phyloP scores from a whole-genome alignment of 2,797 vertebrate species.

The Echiichthys vipera region DNA sequence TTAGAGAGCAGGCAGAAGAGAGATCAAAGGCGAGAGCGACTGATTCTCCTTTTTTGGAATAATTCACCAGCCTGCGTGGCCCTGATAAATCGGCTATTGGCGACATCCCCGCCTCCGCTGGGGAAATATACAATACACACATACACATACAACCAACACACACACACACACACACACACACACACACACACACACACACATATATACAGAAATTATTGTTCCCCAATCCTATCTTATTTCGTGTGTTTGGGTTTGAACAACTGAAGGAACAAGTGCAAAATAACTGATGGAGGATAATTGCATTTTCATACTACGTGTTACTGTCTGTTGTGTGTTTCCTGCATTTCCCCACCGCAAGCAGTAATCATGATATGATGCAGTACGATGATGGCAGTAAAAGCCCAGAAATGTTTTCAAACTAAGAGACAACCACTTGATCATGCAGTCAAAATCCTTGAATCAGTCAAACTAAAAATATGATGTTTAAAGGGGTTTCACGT shows the following conservation, averaged over 20 bases:
- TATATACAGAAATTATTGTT: slow-evolving; percentile 27
- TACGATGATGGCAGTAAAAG: neutral
- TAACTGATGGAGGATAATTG: slow-evolving; percentile 9
- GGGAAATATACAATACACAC: neutral
- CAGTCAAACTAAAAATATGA: neutral
- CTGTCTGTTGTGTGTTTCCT: neutral
- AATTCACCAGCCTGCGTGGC: slow-evolving; percentile 65
- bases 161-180: slow-evolving; percentile 10
- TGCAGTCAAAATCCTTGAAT: neutral
- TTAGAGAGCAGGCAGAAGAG: slow-evolving; percentile 63
- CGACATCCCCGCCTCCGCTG: slow-evolving; percentile 36
- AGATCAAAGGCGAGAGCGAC: slow-evolving; percentile 71
- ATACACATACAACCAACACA: slow-evolving; percentile 5
- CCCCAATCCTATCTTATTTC: slow-evolving; percentile 58
- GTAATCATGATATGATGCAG: neutral
- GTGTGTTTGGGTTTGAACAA: slow-evolving; percentile 31
- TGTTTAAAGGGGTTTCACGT: neutral
- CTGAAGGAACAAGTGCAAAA: slow-evolving; percentile 23
- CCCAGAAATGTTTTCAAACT: neutral
- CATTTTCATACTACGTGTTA: neutral
- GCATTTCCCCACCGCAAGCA: neutral
- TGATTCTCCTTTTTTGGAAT: slow-evolving; percentile 73
- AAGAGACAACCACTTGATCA: neutral
- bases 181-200: slow-evolving; percentile 5
- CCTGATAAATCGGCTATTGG: slow-evolving; percentile 73